Evolutionary conservation across 2,888 invertebrate species (phyloP).

Genomic region (Platycnemis pennipes): DNA sequence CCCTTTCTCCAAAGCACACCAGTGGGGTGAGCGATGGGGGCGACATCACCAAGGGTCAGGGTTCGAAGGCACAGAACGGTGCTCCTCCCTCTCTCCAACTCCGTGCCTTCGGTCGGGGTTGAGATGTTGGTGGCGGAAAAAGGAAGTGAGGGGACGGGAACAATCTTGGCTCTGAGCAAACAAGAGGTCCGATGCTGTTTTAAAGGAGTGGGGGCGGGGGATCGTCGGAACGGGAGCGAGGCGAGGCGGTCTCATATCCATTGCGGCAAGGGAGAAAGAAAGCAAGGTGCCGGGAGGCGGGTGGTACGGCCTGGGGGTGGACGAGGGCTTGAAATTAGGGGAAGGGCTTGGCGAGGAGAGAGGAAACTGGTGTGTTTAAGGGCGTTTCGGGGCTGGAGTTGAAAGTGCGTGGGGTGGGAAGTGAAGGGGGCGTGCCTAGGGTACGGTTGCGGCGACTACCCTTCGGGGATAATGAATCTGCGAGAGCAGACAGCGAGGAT

Average conservation of each 20-base stretch:
- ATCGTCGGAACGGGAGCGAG: not conserved
- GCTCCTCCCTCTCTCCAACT: not conserved
- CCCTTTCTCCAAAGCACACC: not conserved
- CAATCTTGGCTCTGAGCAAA: not conserved
- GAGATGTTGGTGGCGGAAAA: not conserved
- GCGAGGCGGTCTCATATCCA: not conserved
- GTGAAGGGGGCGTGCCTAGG: not conserved
- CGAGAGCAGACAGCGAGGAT: not conserved
- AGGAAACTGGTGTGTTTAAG: not conserved
- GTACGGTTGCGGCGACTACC: not conserved
- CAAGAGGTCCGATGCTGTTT: not conserved
- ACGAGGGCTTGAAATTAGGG: not conserved
- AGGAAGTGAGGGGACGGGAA: not conserved
- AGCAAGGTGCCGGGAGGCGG: not conserved
- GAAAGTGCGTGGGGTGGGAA: not conserved
- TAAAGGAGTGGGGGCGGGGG: not conserved
- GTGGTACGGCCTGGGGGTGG: not conserved
- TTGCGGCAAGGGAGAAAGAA: not conserved
- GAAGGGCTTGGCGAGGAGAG: not conserved
- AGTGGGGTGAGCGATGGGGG: not conserved
- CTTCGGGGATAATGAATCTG: slow-evolving; percentile 42
- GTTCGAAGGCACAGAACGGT: not conserved
- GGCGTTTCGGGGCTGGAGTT: not conserved
- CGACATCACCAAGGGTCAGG: not conserved
- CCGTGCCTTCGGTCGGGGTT: not conserved